Conservation (phyloP, 2,797 vertebrate genomes). For the Chanos chanos region DNA sequence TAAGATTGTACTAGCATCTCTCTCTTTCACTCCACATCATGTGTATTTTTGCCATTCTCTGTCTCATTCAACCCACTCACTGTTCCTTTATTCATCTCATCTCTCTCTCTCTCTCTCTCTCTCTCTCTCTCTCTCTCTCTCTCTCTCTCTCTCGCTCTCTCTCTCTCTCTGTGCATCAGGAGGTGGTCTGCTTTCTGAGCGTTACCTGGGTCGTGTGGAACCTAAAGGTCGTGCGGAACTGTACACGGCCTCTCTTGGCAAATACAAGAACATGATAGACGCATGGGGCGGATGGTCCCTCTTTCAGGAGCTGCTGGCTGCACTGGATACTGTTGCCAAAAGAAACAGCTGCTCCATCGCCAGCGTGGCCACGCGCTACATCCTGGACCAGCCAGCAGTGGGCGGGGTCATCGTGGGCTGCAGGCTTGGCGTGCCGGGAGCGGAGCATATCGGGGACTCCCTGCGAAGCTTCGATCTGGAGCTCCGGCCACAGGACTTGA, state of each 20-base stretch:
- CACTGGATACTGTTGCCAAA: conserved; percentile 44
- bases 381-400: conserved; percentile 54
- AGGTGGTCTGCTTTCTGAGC: conserved; percentile 51
- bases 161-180: conserved; percentile 31
- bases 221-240: conserved; percentile 46
- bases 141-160: too few species aligned
- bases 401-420: conserved; percentile 57
- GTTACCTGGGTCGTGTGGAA: conserved; percentile 43
- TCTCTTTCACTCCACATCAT: too few species aligned
- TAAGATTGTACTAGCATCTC: too few species aligned
- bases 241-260: conserved; percentile 52
- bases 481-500: conserved; percentile 41
- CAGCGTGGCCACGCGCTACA: conserved; percentile 47
- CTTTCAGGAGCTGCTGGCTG: conserved; percentile 56
- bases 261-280: conserved; percentile 55
- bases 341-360: conserved; percentile 49
- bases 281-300: conserved; percentile 52
- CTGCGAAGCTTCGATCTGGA: conserved; percentile 48
- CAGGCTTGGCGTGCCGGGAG: conserved; percentile 50
- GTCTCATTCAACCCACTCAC: too few species aligned
- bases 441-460: conserved; percentile 51
- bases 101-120: too few species aligned
- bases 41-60: not conserved
- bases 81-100: too few species aligned
- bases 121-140: too few species aligned